A percentile compares a stretch with the other conserved stretches of the same genome.
Conservation (phyloP, 2,797 vertebrate genomes). For the Argyrosomus regius region DNA sequence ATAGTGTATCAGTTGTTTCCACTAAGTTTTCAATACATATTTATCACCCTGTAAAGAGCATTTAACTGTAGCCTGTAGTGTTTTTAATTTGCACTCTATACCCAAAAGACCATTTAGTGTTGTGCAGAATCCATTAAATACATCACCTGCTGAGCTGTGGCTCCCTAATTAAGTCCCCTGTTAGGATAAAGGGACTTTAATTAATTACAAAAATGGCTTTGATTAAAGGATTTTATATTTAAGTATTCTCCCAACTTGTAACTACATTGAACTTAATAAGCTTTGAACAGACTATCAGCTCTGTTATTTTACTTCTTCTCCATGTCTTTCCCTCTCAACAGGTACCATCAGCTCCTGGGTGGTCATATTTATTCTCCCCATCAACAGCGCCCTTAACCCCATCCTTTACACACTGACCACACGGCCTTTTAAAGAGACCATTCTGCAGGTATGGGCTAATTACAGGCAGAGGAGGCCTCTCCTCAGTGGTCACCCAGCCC, state of each 20-base stretch:
- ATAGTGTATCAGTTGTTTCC: not conserved
- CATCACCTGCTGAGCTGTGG: conserved; percentile 1
- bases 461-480: conserved; percentile 89
- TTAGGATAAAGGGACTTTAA: not conserved
- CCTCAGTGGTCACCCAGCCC: conserved; percentile 82
- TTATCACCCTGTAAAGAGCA: not conserved
- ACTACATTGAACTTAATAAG: not conserved
- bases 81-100: not conserved
- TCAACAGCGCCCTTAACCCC: conserved; percentile 97
- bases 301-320: not conserved
- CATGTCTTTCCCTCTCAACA: conserved; percentile 59
- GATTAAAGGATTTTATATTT: not conserved
- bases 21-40: not conserved
- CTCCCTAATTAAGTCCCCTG: conserved; percentile 30
- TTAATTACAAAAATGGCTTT: conserved; percentile 13
- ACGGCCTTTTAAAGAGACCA: conserved; percentile 96
- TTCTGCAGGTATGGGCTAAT: conserved; percentile 94
- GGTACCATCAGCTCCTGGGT: conserved; percentile 98
- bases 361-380: conserved; percentile 97
- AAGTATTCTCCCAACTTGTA: not conserved
- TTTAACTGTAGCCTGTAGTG: not conserved
- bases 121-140: conserved; percentile 23
- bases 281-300: not conserved
- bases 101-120: conserved; percentile 26
- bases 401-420: conserved; percentile 98